A percentile compares a stretch with the other conserved stretches of the same genome.
Evolutionary conservation across 2,797 vertebrate species (phyloP).

Genomic region (Xiphorhynchus erythropygius): DNA sequence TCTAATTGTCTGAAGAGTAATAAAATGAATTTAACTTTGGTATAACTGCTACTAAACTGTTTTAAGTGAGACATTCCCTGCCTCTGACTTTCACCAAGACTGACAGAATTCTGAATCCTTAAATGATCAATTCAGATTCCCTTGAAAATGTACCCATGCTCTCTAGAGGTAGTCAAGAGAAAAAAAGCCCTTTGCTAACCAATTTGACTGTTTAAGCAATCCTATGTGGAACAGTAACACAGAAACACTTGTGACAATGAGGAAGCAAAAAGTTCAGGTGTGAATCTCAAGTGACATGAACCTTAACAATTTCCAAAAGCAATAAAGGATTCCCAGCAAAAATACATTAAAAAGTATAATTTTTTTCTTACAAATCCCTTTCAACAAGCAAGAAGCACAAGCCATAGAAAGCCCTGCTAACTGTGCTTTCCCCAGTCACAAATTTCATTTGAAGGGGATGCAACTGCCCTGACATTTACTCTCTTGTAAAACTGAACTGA

Average conservation of each 20-base stretch:
- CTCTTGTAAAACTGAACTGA: constrained; percentile 4
- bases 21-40: neutral
- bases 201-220: neutral
- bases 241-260: neutral
- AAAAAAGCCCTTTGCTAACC: neutral
- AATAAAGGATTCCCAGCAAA: neutral
- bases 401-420: neutral
- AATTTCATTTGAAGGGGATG: neutral
- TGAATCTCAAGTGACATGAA: neutral
- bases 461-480: neutral
- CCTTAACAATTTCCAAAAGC: neutral
- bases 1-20: neutral
- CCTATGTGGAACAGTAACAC: neutral
- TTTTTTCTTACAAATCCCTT: neutral
- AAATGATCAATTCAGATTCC: neutral
- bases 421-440: neutral
- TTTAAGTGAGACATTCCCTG: neutral
- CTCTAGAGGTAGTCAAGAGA: neutral
- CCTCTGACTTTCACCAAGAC: neutral
- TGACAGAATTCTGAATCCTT: neutral
- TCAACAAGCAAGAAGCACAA: neutral
- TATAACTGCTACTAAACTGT: neutral
- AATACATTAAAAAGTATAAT: neutral
- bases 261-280: neutral
- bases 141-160: neutral